Percentiles rank a stretch among this genome's conserved stretches.
Conservation (phyloP, 2,797 vertebrate species). For the Acipenser oxyrinchus region DNA sequence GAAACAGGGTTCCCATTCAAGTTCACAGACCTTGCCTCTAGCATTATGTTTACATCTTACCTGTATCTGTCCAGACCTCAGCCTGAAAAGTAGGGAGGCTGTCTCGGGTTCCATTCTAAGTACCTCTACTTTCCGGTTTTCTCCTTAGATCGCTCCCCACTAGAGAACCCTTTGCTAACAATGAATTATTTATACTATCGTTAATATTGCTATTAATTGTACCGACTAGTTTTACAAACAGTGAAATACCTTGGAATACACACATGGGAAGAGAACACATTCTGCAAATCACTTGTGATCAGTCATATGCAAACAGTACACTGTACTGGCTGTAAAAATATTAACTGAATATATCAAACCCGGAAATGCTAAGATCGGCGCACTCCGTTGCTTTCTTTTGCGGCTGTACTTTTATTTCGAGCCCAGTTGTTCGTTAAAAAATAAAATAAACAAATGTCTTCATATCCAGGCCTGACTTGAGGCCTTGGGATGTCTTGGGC, state of each 20-base stretch:
- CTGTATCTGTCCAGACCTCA: constrained; percentile 1
- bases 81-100: not conserved
- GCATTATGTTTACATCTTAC: not conserved
- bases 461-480: not conserved
- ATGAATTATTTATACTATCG: constrained; percentile 5
- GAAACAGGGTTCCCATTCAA: not conserved
- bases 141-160: not conserved
- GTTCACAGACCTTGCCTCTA: not conserved
- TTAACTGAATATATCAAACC: not conserved
- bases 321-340: not conserved
- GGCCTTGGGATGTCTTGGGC: not conserved
- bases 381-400: not conserved
- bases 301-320: no score
- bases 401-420: not conserved
- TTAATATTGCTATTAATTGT: not conserved
- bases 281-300: not conserved
- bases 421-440: no score
- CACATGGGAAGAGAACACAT: not conserved
- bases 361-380: not conserved
- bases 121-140: constrained; percentile 2
- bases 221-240: not conserved
- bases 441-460: no score
- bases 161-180: not conserved
- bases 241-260: no score
- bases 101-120: constrained; percentile 3